A percentile compares a stretch with the other conserved stretches of the same genome.
phyloP scores from a whole-genome alignment of 2,113 vertebrate species.

The Thermophis baileyi region DNA sequence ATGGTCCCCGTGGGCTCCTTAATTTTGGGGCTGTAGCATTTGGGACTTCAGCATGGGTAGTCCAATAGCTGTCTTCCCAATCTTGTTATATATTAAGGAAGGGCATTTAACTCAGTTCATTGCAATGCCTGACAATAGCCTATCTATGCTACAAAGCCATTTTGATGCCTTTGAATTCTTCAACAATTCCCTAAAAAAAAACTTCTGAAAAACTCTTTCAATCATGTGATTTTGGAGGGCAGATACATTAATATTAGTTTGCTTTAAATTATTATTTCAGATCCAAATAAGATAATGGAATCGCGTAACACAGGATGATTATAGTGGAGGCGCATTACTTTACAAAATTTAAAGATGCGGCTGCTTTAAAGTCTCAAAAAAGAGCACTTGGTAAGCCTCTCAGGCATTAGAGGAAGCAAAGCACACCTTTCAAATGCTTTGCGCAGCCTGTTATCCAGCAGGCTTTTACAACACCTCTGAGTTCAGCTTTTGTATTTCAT shows the following conservation, averaged over 20 bases:
- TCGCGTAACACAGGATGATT: background rate
- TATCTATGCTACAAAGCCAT: background rate
- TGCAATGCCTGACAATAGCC: background rate
- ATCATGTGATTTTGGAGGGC: background rate
- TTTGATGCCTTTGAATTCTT: background rate
- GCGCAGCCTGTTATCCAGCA: background rate
- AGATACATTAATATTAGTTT: background rate
- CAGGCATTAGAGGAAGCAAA: background rate
- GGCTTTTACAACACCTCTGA: background rate
- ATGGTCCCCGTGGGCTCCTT: background rate
- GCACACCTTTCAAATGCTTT: background rate
- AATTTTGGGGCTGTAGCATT: background rate
- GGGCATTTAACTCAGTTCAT: background rate
- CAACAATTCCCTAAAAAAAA: background rate
- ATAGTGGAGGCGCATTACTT: background rate
- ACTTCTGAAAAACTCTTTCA: background rate
- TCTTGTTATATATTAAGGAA: background rate
- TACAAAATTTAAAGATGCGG: background rate
- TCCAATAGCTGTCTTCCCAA: background rate
- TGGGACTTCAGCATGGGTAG: background rate
- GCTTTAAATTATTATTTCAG: background rate
- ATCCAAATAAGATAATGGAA: background rate
- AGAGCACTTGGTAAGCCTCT: background rate
- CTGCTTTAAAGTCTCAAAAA: background rate
- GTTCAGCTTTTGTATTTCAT: background rate